A percentile compares a stretch with the other conserved stretches of the same genome.
phyloP scores from a whole-genome alignment of 2,797 vertebrate species.

The Ambastaia sidthimunki region DNA sequence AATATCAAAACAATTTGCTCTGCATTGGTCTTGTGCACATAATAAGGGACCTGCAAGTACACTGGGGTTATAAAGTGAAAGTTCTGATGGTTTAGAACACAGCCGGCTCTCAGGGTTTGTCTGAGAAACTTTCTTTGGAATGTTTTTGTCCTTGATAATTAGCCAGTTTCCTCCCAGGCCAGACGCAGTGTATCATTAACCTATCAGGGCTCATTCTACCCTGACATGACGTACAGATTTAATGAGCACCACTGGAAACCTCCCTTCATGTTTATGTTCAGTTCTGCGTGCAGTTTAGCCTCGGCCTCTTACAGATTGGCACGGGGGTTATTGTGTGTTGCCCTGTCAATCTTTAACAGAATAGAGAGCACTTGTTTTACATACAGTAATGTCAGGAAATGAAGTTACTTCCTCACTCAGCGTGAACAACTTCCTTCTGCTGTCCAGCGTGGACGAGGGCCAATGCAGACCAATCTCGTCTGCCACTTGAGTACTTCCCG shows the following conservation, averaged over 20 bases:
- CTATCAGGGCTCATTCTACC: constrained; percentile 10
- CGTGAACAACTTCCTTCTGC: constrained; percentile 82
- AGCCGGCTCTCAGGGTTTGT: neutral
- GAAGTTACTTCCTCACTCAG: constrained; percentile 82
- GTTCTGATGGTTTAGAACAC: neutral
- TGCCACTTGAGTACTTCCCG: constrained; percentile 60
- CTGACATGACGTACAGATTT: constrained; percentile 20
- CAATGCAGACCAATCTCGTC: constrained; percentile 65
- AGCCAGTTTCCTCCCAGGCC: constrained; percentile 33
- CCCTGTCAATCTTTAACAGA: constrained; percentile 68
- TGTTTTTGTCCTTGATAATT: constrained; percentile 42
- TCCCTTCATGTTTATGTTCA: constrained; percentile 3
- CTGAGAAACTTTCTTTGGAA: constrained; percentile 39
- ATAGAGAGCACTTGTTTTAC: constrained; percentile 65
- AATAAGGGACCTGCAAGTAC: neutral
- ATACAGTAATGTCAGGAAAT: constrained; percentile 81
- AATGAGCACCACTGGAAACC: constrained; percentile 27
- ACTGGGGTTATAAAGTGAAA: constrained; percentile 13
- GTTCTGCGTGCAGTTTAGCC: constrained; percentile 30
- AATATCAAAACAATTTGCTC: neutral
- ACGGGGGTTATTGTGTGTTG: constrained; percentile 69
- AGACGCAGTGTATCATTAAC: constrained; percentile 34
- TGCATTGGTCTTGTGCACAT: neutral
- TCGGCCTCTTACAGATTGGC: constrained; percentile 17
- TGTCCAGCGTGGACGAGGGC: constrained; percentile 70